Percentiles rank a stretch among this genome's conserved stretches.
Evolutionary conservation across 2,888 invertebrate species (phyloP).

Genomic region (Chymomyza amoena): DNA sequence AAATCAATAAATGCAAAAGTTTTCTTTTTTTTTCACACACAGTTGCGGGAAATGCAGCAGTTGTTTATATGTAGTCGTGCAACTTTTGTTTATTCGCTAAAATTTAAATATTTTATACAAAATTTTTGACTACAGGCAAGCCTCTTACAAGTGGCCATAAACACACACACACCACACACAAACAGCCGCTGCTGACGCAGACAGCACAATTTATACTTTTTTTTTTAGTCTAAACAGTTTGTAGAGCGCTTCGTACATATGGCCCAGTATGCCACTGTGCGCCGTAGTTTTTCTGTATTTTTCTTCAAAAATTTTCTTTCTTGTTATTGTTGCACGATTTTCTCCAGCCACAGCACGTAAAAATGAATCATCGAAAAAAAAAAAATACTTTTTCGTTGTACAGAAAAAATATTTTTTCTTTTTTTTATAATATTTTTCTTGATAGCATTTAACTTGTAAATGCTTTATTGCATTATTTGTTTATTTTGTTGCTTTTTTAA

Average conservation of each 20-base stretch:
- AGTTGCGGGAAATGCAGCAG: neutral
- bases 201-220: slow-evolving; percentile 22
- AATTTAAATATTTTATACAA: neutral
- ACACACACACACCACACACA: slow-evolving; percentile 39
- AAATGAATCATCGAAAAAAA: slow-evolving; percentile 6
- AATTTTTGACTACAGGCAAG: neutral
- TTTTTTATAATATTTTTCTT: neutral
- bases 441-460: neutral
- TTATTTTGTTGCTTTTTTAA: neutral
- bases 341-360: slow-evolving; percentile 36
- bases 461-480: neutral
- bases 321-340: slow-evolving; percentile 38
- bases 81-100: neutral
- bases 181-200: slow-evolving; percentile 11
- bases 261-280: neutral
- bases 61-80: slow-evolving; percentile 7
- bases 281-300: slow-evolving; percentile 17
- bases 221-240: slow-evolving; percentile 4
- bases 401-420: neutral
- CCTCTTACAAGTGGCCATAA: slow-evolving; percentile 70
- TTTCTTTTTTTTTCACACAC: neutral
- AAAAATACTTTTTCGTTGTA: neutral
- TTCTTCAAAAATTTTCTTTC: slow-evolving; percentile 20
- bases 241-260: slow-evolving; percentile 2
- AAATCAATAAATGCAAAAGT: slow-evolving; percentile 1